Evolutionary conservation across 2,113 vertebrate species (phyloP), one percentile per base, ranked within the genome.

Genomic region (Macroglossus sobrinus): DNA sequence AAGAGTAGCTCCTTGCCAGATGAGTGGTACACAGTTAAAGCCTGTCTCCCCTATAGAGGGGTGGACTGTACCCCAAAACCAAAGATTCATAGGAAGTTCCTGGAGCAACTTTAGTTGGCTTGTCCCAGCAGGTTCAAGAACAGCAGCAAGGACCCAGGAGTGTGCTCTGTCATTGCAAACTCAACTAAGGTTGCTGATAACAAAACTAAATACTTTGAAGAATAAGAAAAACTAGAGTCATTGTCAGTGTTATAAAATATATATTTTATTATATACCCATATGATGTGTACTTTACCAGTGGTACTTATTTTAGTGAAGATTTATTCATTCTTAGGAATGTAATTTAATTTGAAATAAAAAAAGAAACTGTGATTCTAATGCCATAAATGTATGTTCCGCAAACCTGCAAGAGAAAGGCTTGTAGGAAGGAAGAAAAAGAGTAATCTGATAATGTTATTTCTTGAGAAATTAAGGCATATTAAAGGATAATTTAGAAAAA

Each of bases 401-500:
- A 82, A 40, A 59, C 14, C 24, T 68, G 12, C 11, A 79, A 76
- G 15, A 40, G 38, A 86, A 94, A 92, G 13, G 7, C 33, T 87
- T 38, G 13, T 59, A 40, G 47, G 59, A 88, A 55, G 9, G 19
- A 85, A 59, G 1, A 18, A 66, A 59, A n/a, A 55, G 3, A 61
- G 14, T 57, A 64, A 53, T 92, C 55, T 61, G 9, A 74, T 55
- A 89, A 21, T 50, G 69, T 53, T 38, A 57, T 87, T 95, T 91
- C 43, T 92, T 89, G 14, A 80, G 28, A 88, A 57, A 40, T 91
- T 76, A 93, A 89, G 7, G 33, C 3, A 61, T 57, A 30, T 74
- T 80, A 93, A 90, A 85, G 45, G 30, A 69, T 68, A 93, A 24
- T 86, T 96, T 61, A 72, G n/a, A 84, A 93, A 82, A 93, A 69